phyloP scores from a whole-genome alignment of 2,797 vertebrate genomes.

The Mareca penelope region DNA sequence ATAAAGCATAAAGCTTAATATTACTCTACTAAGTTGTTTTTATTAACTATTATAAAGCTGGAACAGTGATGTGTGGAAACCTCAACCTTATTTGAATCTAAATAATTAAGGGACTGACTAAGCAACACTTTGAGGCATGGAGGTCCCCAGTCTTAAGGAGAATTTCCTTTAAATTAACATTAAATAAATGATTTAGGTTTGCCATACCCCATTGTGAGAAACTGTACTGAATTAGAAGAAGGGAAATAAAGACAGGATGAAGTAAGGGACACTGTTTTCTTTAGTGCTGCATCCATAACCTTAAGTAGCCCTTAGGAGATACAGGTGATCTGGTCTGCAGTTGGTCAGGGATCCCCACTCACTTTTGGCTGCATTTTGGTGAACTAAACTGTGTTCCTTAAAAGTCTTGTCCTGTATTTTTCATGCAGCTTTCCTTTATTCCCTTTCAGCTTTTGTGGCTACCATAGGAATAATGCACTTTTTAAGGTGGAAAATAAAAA shows the following conservation, averaged over 20 bases:
- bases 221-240: neutral
- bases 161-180: neutral
- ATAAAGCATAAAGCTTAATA: neutral
- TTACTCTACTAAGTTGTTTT: neutral
- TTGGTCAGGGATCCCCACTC: neutral
- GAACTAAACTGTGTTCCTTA: neutral
- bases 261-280: neutral
- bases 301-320: neutral
- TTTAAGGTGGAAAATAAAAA: neutral
- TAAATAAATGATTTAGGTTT: neutral
- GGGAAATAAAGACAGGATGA: neutral
- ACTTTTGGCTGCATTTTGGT: neutral
- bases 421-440: neutral
- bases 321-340: neutral
- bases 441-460: neutral
- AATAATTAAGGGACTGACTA: neutral
- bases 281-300: neutral
- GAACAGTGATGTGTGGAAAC: neutral
- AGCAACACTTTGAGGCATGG: neutral
- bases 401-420: neutral
- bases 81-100: neutral
- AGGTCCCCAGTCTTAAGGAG: neutral
- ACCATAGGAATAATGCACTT: neutral
- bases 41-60: neutral
- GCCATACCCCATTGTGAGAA: neutral